Evolutionary conservation across 2,888 invertebrate genomes (phyloP).

Genomic region (Rhingia rostrata): DNA sequence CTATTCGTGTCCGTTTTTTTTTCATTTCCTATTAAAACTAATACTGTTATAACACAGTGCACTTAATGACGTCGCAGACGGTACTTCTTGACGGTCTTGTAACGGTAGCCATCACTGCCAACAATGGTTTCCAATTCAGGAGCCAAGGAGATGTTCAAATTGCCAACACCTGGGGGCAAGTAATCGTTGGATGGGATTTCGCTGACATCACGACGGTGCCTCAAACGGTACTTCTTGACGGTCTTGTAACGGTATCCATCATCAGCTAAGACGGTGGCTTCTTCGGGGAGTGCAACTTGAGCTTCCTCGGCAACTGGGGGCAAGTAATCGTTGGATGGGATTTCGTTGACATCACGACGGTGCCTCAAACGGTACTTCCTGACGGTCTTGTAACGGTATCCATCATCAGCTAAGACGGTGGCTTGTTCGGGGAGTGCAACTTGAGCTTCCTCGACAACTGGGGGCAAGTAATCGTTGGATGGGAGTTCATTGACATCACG

Average conservation of each 20-base stretch:
- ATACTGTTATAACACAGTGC: constrained; percentile 19
- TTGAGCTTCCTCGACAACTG: too few species aligned
- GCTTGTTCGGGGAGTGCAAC: constrained; percentile 9
- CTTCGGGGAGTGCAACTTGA: constrained; percentile 42
- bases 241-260: constrained; percentile 81
- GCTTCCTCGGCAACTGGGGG: constrained; percentile 73
- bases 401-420: constrained; percentile 34
- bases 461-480: too few species aligned
- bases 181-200: constrained; percentile 77
- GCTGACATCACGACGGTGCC: constrained; percentile 78
- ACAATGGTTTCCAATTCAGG: constrained; percentile 56
- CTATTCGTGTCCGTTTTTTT: constrained; percentile 8
- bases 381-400: constrained; percentile 78
- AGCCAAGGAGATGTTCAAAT: constrained; percentile 31
- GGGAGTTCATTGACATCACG: constrained; percentile 33
- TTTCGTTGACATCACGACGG: constrained; percentile 78
- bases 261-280: constrained; percentile 75
- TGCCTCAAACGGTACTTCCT: constrained; percentile 74
- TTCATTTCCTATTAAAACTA: constrained; percentile 18
- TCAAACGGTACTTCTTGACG: constrained; percentile 77
- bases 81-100: constrained; percentile 78
- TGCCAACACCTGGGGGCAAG: constrained; percentile 57
- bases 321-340: constrained; percentile 76
- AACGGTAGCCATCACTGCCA: constrained; percentile 80
- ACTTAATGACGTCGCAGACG: constrained; percentile 48